phyloP scores from a whole-genome alignment of 2,888 invertebrate genomes.

The Andricus curvator region DNA sequence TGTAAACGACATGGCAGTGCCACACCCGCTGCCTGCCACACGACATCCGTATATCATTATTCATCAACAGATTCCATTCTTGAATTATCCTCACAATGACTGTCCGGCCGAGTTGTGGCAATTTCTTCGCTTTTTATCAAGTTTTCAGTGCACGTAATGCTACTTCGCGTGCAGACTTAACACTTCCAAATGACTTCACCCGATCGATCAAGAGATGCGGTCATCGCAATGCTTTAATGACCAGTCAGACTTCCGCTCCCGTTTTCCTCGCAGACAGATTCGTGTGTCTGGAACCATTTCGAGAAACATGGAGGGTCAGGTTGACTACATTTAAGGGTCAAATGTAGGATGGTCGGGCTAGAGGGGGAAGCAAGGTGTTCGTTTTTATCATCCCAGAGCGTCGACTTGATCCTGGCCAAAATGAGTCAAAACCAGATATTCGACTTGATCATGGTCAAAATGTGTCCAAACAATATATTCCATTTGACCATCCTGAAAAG shows the following conservation, averaged over 20 bases:
- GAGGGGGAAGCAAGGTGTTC: too few species aligned
- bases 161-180: conserved; percentile 41
- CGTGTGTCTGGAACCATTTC: background rate
- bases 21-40: conserved; percentile 53
- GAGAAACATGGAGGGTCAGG: too few species aligned
- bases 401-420: too few species aligned
- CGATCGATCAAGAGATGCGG: background rate
- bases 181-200: background rate
- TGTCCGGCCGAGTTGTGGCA: background rate
- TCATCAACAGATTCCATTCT: conserved; percentile 59
- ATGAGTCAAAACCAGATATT: too few species aligned
- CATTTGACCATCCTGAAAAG: too few species aligned
- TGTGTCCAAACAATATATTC: too few species aligned
- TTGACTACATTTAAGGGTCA: too few species aligned
- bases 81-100: conserved; percentile 7
- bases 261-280: background rate
- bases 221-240: conserved; percentile 11
- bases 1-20: conserved; percentile 42
- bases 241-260: conserved; percentile 19
- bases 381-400: too few species aligned
- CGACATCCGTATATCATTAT: conserved; percentile 54
- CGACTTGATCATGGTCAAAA: too few species aligned
- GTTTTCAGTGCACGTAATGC: background rate
- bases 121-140: background rate
- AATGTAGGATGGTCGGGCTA: too few species aligned